Percentiles rank a stretch among this genome's conserved stretches.
Conservation (phyloP, 2,888 invertebrate species). For the Saturnia pavonia region DNA sequence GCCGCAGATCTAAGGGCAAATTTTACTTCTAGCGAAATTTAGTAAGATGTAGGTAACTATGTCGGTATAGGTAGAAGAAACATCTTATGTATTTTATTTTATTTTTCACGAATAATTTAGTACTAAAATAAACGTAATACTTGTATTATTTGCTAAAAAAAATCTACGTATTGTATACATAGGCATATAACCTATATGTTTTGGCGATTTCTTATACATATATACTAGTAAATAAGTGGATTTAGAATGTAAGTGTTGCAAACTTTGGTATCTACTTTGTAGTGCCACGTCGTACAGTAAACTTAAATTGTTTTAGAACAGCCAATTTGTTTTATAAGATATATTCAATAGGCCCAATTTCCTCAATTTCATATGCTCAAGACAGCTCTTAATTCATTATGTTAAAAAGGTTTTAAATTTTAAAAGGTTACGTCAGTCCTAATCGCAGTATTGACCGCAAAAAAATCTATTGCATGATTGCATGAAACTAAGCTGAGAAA, state of each 20-base stretch:
- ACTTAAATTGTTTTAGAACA: conserved; percentile 10
- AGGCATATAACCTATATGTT: background rate
- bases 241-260: background rate
- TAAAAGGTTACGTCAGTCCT: too few relatives aligned
- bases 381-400: background rate
- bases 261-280: conserved; percentile 1
- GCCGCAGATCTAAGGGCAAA: too few relatives aligned
- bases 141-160: background rate
- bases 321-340: conserved; percentile 1
- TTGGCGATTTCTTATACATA: background rate
- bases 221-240: background rate
- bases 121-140: background rate
- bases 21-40: too few relatives aligned
- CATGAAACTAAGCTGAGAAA: too few relatives aligned
- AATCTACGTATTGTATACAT: background rate
- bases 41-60: too few relatives aligned
- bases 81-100: too few relatives aligned
- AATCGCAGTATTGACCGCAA: too few relatives aligned
- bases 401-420: too few relatives aligned
- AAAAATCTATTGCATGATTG: too few relatives aligned
- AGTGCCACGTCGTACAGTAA: background rate
- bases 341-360: background rate
- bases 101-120: too few relatives aligned
- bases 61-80: too few relatives aligned
- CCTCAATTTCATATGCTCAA: background rate